Evolutionary conservation across 2,797 vertebrate genomes (phyloP).

Genomic region (Sebastes ruberrimus): DNA sequence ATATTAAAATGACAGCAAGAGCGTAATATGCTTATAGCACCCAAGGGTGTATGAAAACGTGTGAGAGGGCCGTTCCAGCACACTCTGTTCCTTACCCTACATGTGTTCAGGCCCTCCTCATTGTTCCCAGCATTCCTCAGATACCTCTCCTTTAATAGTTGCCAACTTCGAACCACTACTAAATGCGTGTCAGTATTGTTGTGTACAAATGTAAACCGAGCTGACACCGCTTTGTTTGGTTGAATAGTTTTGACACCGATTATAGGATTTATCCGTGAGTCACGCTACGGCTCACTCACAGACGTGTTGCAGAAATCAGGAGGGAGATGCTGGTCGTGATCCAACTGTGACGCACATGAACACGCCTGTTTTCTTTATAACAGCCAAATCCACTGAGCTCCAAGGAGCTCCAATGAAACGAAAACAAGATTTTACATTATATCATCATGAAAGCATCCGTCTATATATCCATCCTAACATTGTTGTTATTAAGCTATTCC

Average conservation of each 20-base stretch:
- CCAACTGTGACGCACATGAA: slow-evolving; percentile 46
- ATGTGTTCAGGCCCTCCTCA: slow-evolving; percentile 31
- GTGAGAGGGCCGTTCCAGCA: slow-evolving; percentile 30
- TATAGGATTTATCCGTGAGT: slow-evolving; percentile 43
- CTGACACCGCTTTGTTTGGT: background rate
- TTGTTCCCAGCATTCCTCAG: slow-evolving; percentile 63
- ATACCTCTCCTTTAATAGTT: slow-evolving; percentile 35
- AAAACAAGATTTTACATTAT: slow-evolving; percentile 20
- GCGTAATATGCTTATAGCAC: slow-evolving; percentile 5
- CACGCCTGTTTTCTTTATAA: slow-evolving; percentile 34
- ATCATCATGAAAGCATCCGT: slow-evolving; percentile 9
- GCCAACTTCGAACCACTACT: background rate
- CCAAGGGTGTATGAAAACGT: slow-evolving; percentile 30
- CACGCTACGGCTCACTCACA: background rate
- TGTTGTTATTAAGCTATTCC: background rate
- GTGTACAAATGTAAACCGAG: background rate
- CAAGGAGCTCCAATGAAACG: background rate
- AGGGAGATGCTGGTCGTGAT: background rate
- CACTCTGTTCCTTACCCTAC: slow-evolving; percentile 44
- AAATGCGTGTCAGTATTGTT: background rate
- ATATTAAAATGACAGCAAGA: background rate
- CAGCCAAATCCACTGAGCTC: slow-evolving; percentile 18
- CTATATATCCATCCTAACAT: background rate
- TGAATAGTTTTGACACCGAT: slow-evolving; percentile 14
- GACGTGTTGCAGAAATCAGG: background rate